Evolutionary conservation across 2,113 vertebrate species (phyloP).

Genomic region (Benitochromis conjunctus): DNA sequence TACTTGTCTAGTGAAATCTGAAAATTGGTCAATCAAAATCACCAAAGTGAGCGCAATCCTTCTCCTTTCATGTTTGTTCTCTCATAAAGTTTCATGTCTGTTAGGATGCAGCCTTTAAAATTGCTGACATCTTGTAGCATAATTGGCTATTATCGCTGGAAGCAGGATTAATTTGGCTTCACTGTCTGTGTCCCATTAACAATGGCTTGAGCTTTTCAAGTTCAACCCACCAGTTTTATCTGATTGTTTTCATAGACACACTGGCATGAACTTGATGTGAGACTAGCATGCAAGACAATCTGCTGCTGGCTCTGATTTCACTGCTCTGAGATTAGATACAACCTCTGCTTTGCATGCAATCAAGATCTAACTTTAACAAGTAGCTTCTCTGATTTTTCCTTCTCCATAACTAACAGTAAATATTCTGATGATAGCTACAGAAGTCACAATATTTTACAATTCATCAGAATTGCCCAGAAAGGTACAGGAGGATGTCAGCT

Average conservation of each 20-base stretch:
- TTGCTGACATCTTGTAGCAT: not conserved
- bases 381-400: accelerated
- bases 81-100: not conserved
- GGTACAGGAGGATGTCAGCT: accelerated
- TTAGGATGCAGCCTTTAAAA: not conserved
- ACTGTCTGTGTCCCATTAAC: not conserved
- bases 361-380: not conserved
- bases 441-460: not conserved
- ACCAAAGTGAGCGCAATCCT: not conserved
- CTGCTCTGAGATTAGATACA: not conserved
- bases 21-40: not conserved
- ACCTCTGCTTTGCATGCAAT: not conserved
- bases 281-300: not conserved
- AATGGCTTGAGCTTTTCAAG: not conserved
- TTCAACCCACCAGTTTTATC: not conserved
- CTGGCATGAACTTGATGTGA: not conserved
- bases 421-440: not conserved
- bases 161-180: not conserved
- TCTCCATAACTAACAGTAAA: not conserved
- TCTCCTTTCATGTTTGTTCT: not conserved
- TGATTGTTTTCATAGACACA: not conserved
- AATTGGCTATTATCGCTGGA: not conserved
- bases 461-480: not conserved
- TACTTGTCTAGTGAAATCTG: not conserved
- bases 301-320: not conserved